phyloP scores from a whole-genome alignment of 2,797 vertebrate species.

The Gadopsis marmoratus region DNA sequence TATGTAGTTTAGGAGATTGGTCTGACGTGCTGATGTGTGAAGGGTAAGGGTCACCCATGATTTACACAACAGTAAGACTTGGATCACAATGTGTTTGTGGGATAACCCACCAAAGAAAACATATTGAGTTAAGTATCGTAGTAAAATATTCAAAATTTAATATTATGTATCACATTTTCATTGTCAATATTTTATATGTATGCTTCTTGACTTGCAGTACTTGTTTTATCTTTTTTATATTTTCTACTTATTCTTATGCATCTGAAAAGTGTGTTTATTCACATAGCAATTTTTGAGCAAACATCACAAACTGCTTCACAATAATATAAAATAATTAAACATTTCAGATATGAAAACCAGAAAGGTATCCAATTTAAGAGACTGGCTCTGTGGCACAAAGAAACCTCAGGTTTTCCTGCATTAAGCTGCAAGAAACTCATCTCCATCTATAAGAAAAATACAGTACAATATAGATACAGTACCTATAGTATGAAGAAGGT shows the following conservation, averaged over 20 bases:
- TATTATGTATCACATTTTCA: too few relatives aligned
- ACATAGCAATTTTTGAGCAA: not conserved
- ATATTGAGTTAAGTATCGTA: not conserved
- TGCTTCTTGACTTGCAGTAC: too few relatives aligned
- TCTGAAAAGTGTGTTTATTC: not conserved
- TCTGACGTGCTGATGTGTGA: constrained; percentile 19
- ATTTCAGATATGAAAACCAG: not conserved
- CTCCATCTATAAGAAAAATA: not conserved
- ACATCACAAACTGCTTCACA: not conserved
- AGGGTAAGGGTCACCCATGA: constrained; percentile 26
- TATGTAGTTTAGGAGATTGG: constrained; percentile 47
- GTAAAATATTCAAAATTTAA: not conserved
- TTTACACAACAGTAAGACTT: constrained; percentile 21
- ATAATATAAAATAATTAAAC: not conserved
- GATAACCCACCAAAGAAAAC: not conserved
- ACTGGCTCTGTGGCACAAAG: not conserved
- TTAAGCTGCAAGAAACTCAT: not conserved
- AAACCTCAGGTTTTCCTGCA: not conserved
- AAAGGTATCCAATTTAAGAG: not conserved
- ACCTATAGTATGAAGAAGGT: not conserved
- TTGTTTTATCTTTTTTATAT: too few relatives aligned
- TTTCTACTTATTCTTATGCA: too few relatives aligned
- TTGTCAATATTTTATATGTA: too few relatives aligned
- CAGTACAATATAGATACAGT: not conserved
- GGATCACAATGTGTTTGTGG: not conserved